These are phyloP conservation scores for Nyctibius grandis DNA, from an alignment of 2,797 vertebrate genomes.

Conservation along the genomic window DNA sequence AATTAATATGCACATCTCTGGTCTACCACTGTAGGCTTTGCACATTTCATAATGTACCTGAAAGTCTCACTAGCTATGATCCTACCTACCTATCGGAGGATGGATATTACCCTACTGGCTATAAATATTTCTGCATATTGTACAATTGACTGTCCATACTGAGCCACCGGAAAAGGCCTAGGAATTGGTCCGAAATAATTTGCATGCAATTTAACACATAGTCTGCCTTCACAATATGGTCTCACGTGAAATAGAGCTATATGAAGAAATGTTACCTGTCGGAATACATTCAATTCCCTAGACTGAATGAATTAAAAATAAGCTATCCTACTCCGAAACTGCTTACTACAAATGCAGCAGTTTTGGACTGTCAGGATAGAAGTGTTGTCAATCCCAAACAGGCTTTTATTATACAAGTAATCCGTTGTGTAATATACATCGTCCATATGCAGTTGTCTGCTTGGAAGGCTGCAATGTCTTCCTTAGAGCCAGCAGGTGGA, in stretches of 20 bases:
- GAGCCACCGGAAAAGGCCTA: not conserved
- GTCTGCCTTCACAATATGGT: not conserved
- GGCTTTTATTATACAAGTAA: not conserved
- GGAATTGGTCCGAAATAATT: not conserved
- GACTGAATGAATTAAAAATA: not conserved
- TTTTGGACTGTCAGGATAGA: not conserved
- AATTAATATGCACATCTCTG: not conserved
- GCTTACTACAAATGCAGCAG: not conserved
- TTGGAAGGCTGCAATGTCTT: not conserved
- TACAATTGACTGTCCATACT: not conserved
- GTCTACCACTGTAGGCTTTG: not conserved
- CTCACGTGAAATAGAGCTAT: not conserved
- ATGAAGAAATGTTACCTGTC: not conserved
- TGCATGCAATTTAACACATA: not conserved
- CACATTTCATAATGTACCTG: not conserved
- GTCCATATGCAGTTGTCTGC: not conserved
- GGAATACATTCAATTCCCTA: not conserved
- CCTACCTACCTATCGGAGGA: not conserved
- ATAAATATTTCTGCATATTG: not conserved
- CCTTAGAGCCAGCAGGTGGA: slow-evolving; percentile 48
- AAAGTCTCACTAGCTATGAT: not conserved
- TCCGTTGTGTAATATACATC: not conserved
- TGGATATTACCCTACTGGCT: not conserved
- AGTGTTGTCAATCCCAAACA: not conserved
- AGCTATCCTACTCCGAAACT: not conserved